phyloP scores from a whole-genome alignment of 2,888 invertebrate genomes.

The Leptothorax acervorum region DNA sequence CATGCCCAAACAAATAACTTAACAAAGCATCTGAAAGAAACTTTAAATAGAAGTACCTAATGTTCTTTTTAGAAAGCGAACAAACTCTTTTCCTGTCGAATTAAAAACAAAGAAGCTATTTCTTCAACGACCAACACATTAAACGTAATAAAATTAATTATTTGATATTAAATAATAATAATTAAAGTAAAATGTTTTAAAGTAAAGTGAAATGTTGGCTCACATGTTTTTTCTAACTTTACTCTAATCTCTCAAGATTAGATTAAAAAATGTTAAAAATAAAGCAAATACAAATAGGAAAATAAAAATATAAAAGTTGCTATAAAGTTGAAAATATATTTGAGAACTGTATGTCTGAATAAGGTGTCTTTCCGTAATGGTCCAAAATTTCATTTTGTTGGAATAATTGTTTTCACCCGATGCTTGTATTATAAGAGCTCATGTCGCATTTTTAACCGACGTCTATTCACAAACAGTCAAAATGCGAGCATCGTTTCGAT shows the following conservation, averaged over 20 bases:
- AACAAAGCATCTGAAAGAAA: background rate
- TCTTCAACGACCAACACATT: background rate
- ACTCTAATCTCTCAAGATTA: background rate
- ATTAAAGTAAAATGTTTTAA: background rate
- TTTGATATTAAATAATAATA: background rate
- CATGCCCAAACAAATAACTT: background rate
- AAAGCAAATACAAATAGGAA: background rate
- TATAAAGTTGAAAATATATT: background rate
- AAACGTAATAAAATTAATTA: background rate
- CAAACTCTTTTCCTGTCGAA: background rate
- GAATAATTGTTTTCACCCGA: slow-evolving; percentile 20
- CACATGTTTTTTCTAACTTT: background rate
- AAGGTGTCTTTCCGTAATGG: background rate
- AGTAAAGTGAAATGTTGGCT: background rate
- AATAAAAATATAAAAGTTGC: background rate
- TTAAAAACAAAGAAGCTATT: background rate
- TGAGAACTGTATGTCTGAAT: background rate
- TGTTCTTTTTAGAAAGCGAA: background rate
- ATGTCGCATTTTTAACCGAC: slow-evolving; percentile 18
- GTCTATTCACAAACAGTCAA: slow-evolving; percentile 1
- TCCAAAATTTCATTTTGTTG: slow-evolving; percentile 10
- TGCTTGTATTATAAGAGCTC: background rate
- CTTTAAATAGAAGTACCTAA: background rate
- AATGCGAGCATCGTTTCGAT: slow-evolving; percentile 6
- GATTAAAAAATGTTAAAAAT: background rate